These are phyloP conservation scores for Acanthoscelides obtectus DNA, from an alignment of 2,888 invertebrate species.

Conservation along the genomic window DNA sequence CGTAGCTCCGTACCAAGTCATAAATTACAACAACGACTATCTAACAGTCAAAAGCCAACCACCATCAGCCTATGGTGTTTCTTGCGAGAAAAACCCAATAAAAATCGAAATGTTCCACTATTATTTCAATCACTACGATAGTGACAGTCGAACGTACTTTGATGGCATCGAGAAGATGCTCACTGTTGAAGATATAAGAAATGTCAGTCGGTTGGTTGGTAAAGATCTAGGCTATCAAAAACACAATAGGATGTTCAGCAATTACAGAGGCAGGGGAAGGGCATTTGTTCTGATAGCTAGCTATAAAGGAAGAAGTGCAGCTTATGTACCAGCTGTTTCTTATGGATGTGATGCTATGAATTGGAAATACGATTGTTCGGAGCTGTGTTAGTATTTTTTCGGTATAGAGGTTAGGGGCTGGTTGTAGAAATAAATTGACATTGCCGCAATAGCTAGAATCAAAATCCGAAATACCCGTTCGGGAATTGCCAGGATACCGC, in stretches of 20 bases:
- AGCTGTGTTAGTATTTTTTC: slow-evolving; percentile 48
- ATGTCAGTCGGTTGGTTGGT: slow-evolving; percentile 53
- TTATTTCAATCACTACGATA: slow-evolving; percentile 57
- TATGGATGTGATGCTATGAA: slow-evolving; percentile 59
- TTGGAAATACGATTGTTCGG: slow-evolving; percentile 50
- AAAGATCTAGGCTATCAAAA: slow-evolving; percentile 18
- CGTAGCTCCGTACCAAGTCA: slow-evolving; percentile 57
- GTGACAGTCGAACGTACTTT: slow-evolving; percentile 56
- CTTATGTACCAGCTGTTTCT: slow-evolving; percentile 64
- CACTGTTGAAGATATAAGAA: slow-evolving; percentile 51
- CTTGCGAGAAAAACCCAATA: slow-evolving; percentile 43
- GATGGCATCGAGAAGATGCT: slow-evolving; percentile 57
- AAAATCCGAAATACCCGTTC: no score
- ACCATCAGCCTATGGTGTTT: slow-evolving; percentile 42
- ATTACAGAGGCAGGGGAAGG: slow-evolving; percentile 59
- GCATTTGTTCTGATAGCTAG: slow-evolving; percentile 56
- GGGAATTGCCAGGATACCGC: no score
- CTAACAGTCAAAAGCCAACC: slow-evolving; percentile 56
- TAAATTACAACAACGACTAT: slow-evolving; percentile 43
- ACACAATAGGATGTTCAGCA: slow-evolving; percentile 50
- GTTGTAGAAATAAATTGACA: background rate
- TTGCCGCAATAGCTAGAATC: no score
- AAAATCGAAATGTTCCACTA: slow-evolving; percentile 57
- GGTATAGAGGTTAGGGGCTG: background rate
- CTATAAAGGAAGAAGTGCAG: slow-evolving; percentile 48